A percentile compares a stretch with the other conserved stretches of the same genome.
phyloP scores from a whole-genome alignment of 2,113 vertebrate genomes.

The Emydura subglobosa region DNA sequence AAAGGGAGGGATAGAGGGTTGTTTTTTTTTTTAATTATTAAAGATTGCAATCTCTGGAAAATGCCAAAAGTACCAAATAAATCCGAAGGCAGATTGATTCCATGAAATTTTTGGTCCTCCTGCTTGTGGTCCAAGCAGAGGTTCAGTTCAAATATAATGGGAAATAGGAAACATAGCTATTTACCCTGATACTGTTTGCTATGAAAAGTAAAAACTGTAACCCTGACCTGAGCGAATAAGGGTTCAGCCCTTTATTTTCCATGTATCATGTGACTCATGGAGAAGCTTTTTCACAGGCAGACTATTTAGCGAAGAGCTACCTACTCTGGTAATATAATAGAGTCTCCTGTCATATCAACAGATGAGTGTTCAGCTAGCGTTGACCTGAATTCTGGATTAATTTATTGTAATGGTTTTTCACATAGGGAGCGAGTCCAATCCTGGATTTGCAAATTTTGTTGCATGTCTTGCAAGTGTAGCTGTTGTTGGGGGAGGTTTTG shows the following conservation, averaged over 20 bases:
- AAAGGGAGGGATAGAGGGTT: not conserved
- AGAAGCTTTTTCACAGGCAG: not conserved
- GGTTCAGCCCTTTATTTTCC: not conserved
- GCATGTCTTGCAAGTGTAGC: too few relatives aligned
- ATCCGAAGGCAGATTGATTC: rapidly evolving
- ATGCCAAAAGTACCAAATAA: not conserved
- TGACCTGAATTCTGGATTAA: not conserved
- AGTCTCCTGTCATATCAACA: not conserved
- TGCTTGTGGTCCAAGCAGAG: not conserved
- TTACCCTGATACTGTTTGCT: not conserved
- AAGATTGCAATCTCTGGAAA: not conserved
- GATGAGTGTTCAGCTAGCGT: too few relatives aligned
- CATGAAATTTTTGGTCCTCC: not conserved
- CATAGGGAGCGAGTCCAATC: not conserved
- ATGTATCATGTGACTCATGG: not conserved
- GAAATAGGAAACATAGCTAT: not conserved
- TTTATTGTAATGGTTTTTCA: not conserved
- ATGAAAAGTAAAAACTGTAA: not conserved
- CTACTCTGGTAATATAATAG: not conserved
- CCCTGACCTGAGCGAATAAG: not conserved
- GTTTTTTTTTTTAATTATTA: not conserved
- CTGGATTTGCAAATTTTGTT: not conserved
- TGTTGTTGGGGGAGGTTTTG: too few relatives aligned
- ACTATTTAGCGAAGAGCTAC: not conserved
- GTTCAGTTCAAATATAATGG: not conserved